Evolutionary conservation across 2,113 vertebrate species (phyloP), one percentile per base, ranked within the genome.

Genomic region (Galbula dea): DNA sequence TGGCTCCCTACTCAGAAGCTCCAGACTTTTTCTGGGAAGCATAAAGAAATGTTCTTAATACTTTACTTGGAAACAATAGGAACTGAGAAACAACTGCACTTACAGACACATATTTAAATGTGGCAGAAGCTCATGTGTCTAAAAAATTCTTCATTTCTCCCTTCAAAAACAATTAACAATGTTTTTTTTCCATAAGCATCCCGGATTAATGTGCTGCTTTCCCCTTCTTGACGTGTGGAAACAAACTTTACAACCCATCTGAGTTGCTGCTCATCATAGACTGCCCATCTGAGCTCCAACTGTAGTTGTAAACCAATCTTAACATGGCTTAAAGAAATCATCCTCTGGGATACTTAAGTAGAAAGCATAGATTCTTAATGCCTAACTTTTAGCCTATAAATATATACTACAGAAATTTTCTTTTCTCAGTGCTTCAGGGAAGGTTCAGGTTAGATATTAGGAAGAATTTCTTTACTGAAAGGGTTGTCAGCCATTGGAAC

Each of bases 101-200:
- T 62, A 24, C 1, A 84, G 39, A 77, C 30, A 62, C 34, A 58
- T 8, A 58, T 8, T 77, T 93, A 72, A 89, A 86, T 0, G 4
- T 16, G 27, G 48, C 52, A 63, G 51, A 66, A 79, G 16, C 0
- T 0, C 4, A 1, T 5, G 5, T 3, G 5, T 48, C 30, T 30
- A 57, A 74, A 78, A 65, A 87, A 34, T 3, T 67, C 52, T 77
- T 66, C 0, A 12, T 67, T 75, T 92, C 24, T 75, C 7, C 29
- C 29, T 48, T 72, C 11, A 63, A 58, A 78, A 85, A 29, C 9
- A 67, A 67, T 27, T 69, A 65, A 9, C 32, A 32, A 23, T 37
- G 8, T 0, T n/a, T 75, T 72, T 86, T n/a, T n/a, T 23, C 36
- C 20, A 19, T 61, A 63, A 59, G 7, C 54, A 46, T 65, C 39